Evolutionary conservation across 1,140 invertebrate genomes (phyloP), one percentile per base, ranked within the genome.

Genomic region (Meloidogyne floridensis): DNA sequence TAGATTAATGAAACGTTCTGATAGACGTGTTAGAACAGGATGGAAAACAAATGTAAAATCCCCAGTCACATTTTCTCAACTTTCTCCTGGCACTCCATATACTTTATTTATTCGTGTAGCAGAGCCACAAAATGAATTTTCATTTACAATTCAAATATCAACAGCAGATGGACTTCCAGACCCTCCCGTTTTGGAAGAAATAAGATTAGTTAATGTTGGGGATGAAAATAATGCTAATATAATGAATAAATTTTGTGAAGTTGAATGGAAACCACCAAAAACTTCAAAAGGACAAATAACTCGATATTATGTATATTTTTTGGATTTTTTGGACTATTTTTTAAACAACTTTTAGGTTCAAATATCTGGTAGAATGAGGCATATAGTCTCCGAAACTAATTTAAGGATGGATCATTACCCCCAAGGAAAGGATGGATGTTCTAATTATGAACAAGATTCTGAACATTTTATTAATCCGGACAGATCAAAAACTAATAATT

Each of bases 81-180:
- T 88, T 42, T 75, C 77, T 70, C 85, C 87, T 3, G 88, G 86
- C n/a, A 89, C 88, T n/a, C 83, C 87, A 3, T 89, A 90, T 72
- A 89, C 87, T 32, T 72, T 89, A 10, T 86, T 87, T 65, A 81
- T 87, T 13, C 82, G 80, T 10, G 85, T 89, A 2, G 72, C 78
- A 9, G 89, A 89, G 42, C 87, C 86, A 8, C 87, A 90, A 73
- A 74, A 77, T 8, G 83, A 87, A n/a, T 84, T 87, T 56, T 72
- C 80, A 47, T 78, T 89, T n/a, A 85, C 83, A 11, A 75, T 88
- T 54, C 86, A 89, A 69, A 87, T 90, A 69, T 11, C 79, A 8
- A 89, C 88, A 0, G 54, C 59, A 32, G 87, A 88, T 59, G 83
- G 81, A 72, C n/a, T 72, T 13, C 77, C 87, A 10, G 72, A 83